Percentiles rank a stretch among this genome's conserved stretches.
Evolutionary conservation across 2,888 invertebrate species (phyloP).

Genomic region (Drosophila lutescens): DNA sequence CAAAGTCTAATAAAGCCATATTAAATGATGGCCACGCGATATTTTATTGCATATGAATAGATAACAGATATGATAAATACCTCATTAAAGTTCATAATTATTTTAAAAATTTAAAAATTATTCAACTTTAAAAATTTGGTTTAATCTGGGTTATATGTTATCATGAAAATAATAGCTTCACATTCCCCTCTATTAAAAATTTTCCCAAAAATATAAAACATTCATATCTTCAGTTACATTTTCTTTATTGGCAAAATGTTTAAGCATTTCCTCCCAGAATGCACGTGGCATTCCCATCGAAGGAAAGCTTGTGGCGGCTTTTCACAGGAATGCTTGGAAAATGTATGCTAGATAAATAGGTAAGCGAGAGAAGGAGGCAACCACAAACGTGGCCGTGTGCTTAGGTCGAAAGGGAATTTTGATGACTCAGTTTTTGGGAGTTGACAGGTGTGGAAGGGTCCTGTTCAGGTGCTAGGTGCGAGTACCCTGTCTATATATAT

Average conservation of each 20-base stretch:
- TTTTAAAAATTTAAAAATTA: too few species aligned
- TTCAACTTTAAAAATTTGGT: too few species aligned
- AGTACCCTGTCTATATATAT: constrained; percentile 69
- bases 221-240: constrained; percentile 20
- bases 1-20: constrained; percentile 6
- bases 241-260: constrained; percentile 37
- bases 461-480: constrained; percentile 55
- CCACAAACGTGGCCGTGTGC: constrained; percentile 13
- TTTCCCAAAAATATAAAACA: not conserved
- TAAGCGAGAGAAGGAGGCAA: constrained; percentile 19
- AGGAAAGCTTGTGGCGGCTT: constrained; percentile 42
- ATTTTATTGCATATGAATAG: not conserved
- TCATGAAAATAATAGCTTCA: too few species aligned
- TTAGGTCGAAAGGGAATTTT: constrained; percentile 49
- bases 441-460: constrained; percentile 8
- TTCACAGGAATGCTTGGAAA: constrained; percentile 42
- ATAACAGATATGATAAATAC: too few species aligned
- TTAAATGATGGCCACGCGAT: not conserved
- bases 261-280: constrained; percentile 16
- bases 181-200: too few species aligned
- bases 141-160: too few species aligned
- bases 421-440: constrained; percentile 40
- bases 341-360: constrained; percentile 41
- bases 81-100: too few species aligned
- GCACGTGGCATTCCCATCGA: constrained; percentile 5